Base-by-base conservation (phyloP, 2,888 invertebrate genomes). In the Phlogophora meticulosa region DNA sequence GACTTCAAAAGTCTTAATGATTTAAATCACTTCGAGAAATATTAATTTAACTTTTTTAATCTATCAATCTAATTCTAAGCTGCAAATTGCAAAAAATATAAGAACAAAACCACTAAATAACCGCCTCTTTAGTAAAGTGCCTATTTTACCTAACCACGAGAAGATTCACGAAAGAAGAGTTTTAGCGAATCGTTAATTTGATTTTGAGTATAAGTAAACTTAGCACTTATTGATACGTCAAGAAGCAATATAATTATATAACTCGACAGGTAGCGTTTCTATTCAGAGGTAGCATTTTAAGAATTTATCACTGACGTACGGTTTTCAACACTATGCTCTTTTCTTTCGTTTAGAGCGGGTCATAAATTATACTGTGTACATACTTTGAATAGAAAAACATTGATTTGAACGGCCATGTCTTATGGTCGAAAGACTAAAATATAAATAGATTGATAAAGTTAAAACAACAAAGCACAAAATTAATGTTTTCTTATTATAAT, bases 191-290 rank as follows among this genome's bases (percentile, higher is more conserved):
- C n/a, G 52, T 46, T 24, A 22, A n/a, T 32, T 42, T 55, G 15
- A 55, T 70, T 17, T 55, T 53, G 42, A 28, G n/a, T 38, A 10
- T 45, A 40, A 34, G 22, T 24, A 46, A 45, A 63, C 11, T 73
- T 57, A 64, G 10, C 65, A 63, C 46, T 48, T 34, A 46, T 52
- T 52, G 63, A 52, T 40, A 73, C 63, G 56, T 72, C 24, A 49
- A 49, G 10, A 43, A 1, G 22, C 28, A 38, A 70, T 57, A 11
- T 28, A 64, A 36, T 10, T 28, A 28, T 28, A 28, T 28, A 4
- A 28, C 28, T 28, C 24, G 38, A 15, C 11, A 17, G 15, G 36
- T 32, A 65, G 52, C 43, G 17, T 13, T 24, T 17, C 22, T 17
- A 40, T 46, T 53, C 15, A 52, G 11, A 17, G 11, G 24, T 49